phyloP scores from a whole-genome alignment of 1,140 invertebrate genomes.

The Acromyrmex charruanus region DNA sequence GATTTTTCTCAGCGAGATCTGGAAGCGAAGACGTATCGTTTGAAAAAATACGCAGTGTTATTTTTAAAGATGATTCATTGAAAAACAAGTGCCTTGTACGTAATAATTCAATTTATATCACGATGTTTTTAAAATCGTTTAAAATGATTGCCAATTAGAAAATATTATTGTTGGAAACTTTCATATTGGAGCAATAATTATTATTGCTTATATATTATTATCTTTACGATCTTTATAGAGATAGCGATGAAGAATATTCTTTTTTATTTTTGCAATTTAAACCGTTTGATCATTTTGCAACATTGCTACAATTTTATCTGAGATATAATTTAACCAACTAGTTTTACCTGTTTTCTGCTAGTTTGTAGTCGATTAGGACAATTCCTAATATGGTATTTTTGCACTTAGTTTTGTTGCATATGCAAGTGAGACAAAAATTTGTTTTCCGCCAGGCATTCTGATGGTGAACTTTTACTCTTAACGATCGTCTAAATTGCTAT shows the following conservation, averaged over 20 bases:
- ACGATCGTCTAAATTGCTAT: conserved; percentile 41
- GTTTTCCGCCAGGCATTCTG: conserved; percentile 1
- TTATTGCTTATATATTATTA: not conserved
- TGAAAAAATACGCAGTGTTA: not conserved
- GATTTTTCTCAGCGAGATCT: conserved; percentile 55
- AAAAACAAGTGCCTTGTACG: not conserved
- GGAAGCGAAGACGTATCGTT: conserved; percentile 18
- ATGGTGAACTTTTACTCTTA: conserved; percentile 35
- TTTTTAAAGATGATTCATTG: not conserved
- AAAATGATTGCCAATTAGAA: not conserved
- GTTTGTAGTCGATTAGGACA: not conserved
- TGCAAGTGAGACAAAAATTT: conserved; percentile 13
- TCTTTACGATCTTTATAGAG: not conserved
- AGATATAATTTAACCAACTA: conserved; percentile 11
- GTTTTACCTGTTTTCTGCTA: conserved; percentile 25
- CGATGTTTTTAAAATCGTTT: not conserved
- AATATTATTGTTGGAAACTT: not conserved
- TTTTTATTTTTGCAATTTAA: not conserved
- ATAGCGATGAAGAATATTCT: not conserved
- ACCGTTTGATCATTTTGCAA: not conserved
- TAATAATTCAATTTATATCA: not conserved
- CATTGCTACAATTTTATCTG: not conserved
- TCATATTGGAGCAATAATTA: not conserved
- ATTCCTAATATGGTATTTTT: not conserved
- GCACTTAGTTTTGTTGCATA: conserved; percentile 10